Evolutionary conservation across 2,888 invertebrate genomes (phyloP).

Genomic region (Formica aserva): DNA sequence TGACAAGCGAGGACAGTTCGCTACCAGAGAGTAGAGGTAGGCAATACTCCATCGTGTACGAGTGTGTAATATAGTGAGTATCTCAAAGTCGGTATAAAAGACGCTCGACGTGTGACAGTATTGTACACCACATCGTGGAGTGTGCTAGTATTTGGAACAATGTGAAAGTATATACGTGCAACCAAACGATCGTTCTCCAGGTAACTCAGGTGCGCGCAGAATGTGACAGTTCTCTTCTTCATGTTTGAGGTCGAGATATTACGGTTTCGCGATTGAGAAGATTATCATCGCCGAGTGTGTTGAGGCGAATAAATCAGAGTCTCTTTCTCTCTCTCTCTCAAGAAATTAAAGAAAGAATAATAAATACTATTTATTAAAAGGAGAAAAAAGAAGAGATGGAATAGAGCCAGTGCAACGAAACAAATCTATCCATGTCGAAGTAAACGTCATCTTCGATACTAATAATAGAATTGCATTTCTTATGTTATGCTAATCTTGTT

Average conservation of each 20-base stretch:
- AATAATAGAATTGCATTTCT: conserved; percentile 8
- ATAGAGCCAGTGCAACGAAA: not conserved
- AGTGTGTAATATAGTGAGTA: not conserved
- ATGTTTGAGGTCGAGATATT: not conserved
- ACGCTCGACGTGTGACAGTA: conserved; percentile 10
- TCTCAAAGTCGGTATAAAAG: conserved; percentile 25
- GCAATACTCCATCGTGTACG: not conserved
- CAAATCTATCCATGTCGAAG: not conserved
- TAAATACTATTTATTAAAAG: not conserved
- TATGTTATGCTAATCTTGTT: not conserved
- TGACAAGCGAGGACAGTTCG: conserved; percentile 19
- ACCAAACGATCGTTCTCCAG: not conserved
- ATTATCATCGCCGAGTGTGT: not conserved
- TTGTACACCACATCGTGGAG: not conserved
- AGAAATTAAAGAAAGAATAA: not conserved
- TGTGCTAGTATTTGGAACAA: conserved; percentile 46
- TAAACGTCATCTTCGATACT: not conserved
- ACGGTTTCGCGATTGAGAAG: not conserved
- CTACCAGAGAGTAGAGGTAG: conserved; percentile 16
- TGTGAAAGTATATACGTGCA: conserved; percentile 60
- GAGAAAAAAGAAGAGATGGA: not conserved
- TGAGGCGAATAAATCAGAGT: not conserved
- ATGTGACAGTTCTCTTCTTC: not conserved
- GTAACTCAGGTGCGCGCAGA: not conserved
- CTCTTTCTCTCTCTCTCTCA: not conserved